phyloP scores from a whole-genome alignment of 2,888 invertebrate genomes.

The Watsonalla cultraria region DNA sequence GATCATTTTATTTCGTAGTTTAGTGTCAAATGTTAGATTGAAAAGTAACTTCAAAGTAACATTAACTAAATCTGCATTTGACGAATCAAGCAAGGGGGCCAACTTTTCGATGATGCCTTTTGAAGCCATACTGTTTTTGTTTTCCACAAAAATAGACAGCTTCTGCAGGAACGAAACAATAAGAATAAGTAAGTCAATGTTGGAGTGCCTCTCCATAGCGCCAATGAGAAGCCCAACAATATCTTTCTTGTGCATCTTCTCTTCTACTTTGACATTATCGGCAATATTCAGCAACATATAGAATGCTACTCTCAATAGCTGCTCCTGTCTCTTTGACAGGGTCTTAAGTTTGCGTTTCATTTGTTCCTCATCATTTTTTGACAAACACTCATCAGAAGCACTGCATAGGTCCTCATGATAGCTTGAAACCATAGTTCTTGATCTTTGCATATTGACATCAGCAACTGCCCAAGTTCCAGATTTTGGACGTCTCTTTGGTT shows the following conservation, averaged over 20 bases:
- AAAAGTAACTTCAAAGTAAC: constrained; percentile 92
- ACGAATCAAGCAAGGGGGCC: constrained; percentile 85
- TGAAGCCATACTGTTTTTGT: constrained; percentile 94
- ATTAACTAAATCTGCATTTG: constrained; percentile 85
- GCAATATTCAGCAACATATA: constrained; percentile 96
- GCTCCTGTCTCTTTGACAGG: constrained; percentile 95
- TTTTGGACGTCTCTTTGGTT: constrained; percentile 85
- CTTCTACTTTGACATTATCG: constrained; percentile 96
- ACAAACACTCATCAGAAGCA: constrained; percentile 65
- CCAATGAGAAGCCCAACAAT: constrained; percentile 92
- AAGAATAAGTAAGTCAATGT: constrained; percentile 92
- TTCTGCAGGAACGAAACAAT: constrained; percentile 97
- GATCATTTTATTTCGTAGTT: constrained; percentile 92
- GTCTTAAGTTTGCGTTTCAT: constrained; percentile 86
- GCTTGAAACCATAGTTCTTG: constrained; percentile 81
- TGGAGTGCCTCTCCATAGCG: constrained; percentile 90
- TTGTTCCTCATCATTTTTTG: constrained; percentile 86
- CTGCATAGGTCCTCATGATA: constrained; percentile 82
- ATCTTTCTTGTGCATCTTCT: constrained; percentile 97
- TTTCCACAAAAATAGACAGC: constrained; percentile 95
- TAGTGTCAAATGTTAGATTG: constrained; percentile 96
- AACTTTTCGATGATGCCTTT: constrained; percentile 90
- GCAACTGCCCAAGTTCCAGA: constrained; percentile 85
- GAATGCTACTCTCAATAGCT: constrained; percentile 92
- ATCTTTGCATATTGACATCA: constrained; percentile 75